Conservation (phyloP, 2,888 invertebrate species). For the Orthosia cruda region DNA sequence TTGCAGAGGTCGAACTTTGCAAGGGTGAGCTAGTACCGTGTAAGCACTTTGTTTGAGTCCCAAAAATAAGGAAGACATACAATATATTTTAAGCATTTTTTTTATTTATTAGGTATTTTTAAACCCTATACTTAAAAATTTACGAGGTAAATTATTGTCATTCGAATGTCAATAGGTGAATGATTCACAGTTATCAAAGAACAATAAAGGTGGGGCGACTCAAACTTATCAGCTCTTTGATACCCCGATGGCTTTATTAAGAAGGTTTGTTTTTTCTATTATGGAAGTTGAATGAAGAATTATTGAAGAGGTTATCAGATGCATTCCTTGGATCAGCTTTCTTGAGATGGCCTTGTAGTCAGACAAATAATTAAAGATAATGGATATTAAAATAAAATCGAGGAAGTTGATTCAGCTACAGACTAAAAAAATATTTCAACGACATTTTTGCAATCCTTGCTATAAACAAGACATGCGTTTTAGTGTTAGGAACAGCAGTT, state of each 20-base stretch:
- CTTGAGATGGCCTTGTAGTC: not conserved
- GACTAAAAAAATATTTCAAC: not conserved
- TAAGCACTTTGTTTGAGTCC: too few relatives aligned
- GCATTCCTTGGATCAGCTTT: not conserved
- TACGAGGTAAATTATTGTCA: not conserved
- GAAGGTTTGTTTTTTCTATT: not conserved
- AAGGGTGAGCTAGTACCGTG: too few relatives aligned
- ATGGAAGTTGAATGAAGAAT: not conserved
- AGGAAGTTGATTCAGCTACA: not conserved
- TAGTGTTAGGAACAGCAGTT: not conserved
- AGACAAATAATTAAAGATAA: not conserved
- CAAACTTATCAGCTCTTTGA: constrained; percentile 2
- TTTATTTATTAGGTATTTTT: not conserved
- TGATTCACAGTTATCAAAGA: constrained; percentile 1
- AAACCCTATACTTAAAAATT: not conserved
- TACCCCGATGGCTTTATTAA: constrained; percentile 13
- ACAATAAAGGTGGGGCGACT: not conserved
- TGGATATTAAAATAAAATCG: too few relatives aligned
- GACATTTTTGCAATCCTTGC: not conserved
- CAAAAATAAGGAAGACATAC: too few relatives aligned
- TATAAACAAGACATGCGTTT: not conserved
- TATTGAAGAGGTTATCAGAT: not conserved
- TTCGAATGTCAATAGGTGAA: not conserved
- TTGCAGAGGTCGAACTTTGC: too few relatives aligned
- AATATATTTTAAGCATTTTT: not conserved